phyloP scores from a whole-genome alignment of 2,888 invertebrate species.

The Masnerella sp. region DNA sequence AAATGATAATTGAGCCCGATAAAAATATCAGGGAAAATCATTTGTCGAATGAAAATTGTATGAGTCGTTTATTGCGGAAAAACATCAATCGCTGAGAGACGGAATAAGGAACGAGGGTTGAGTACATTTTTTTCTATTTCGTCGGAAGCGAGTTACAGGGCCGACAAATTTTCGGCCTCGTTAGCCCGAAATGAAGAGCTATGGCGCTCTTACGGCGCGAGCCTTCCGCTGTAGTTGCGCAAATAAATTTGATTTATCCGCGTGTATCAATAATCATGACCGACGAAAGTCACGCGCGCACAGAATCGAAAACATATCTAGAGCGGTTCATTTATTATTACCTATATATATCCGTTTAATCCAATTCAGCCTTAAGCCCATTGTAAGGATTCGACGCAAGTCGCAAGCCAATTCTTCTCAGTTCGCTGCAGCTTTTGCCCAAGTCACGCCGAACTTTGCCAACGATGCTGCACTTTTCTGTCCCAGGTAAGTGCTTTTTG shows the following conservation, averaged over 20 bases:
- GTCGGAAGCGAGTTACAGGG: constrained; percentile 20
- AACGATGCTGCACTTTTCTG: constrained; percentile 58
- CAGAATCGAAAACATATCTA: constrained; percentile 54
- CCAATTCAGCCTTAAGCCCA: constrained; percentile 65
- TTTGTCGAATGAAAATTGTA: too few relatives aligned
- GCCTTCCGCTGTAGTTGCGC: constrained; percentile 18
- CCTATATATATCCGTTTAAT: constrained; percentile 66
- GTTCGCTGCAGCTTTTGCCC: constrained; percentile 58
- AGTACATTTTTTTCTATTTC: constrained; percentile 25
- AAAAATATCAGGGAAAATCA: not conserved
- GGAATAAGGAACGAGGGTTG: not conserved
- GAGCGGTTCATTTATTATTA: constrained; percentile 62
- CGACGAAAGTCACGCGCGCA: constrained; percentile 19
- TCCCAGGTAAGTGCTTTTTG: constrained; percentile 58
- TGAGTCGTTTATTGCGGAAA: not conserved
- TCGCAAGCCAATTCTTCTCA: constrained; percentile 62
- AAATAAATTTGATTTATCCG: constrained; percentile 21
- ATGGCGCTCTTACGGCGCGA: constrained; percentile 16
- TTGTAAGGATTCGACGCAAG: constrained; percentile 70
- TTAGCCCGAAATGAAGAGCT: constrained; percentile 34
- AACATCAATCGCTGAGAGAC: not conserved
- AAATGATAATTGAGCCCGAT: too few relatives aligned
- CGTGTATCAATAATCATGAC: constrained; percentile 17
- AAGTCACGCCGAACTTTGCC: constrained; percentile 44
- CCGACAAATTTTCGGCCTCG: constrained; percentile 27